Base-by-base conservation (phyloP, 2,888 invertebrate genomes). In the Morinoia aosen region DNA sequence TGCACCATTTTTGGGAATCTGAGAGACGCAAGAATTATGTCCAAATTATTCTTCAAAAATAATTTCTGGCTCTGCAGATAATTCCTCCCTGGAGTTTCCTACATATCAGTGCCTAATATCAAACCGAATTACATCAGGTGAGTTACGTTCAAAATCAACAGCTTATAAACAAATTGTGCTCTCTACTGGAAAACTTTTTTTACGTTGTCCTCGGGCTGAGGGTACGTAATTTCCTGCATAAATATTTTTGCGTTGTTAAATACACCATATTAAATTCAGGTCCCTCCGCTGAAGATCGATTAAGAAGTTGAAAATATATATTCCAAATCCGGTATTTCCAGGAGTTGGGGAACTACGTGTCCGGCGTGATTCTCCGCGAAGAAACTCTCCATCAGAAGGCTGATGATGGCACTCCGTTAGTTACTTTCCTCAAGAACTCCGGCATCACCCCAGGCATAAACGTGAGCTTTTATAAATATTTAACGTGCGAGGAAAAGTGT, bases 381-480 rank as follows among this genome's bases (percentile, higher is more conserved):
- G 99, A 99, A 98, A 99, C 99, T 4, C 98, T 99, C 96, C 99
- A 99, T 98, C 99, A 99, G 98, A 99, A 99, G 97, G 98, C 98
- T 95, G 99, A 99, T 96, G 98, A 99, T 97, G 98, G 98, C 98
- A 98, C 98, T 2, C 98, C 98, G 8, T 98, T 99, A 97, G 98
- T 98, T 58, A 98, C 99, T 96, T 97, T 99, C 95, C 97, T 99
- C 97, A 98, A 98, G 97, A 98, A 98, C 97, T 98, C 98, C 96
- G 98, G 98, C 97, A 99, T 99, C 97, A 98, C 99, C 97, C 99
- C 99, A 97, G 99, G 99, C 97, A 99, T 99, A 97, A 99, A 99
- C 98, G 99, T 96, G 40, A 93, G 88, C n/a, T 61, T 48, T 5
- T 33, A 48, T n/a, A 48, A 48, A 48, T 4, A 5, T 48, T 48